phyloP scores from a whole-genome alignment of 1,140 invertebrate genomes.

The Brachionus manjavacas region DNA sequence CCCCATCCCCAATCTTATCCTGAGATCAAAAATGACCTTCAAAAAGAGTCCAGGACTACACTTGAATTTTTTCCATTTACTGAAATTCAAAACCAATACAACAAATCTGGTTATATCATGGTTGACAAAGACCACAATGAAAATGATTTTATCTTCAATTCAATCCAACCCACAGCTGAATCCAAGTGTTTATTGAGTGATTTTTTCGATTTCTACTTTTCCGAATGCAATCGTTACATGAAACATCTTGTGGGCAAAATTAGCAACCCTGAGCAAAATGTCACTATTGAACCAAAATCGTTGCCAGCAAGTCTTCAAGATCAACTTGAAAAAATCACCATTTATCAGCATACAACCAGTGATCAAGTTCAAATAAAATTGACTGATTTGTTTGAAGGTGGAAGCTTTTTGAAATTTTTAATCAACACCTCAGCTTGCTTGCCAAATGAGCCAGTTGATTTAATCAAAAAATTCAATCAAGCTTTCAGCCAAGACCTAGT shows the following conservation, averaged over 20 bases:
- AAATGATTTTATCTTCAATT: background rate
- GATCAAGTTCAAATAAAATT: background rate
- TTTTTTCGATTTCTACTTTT: constrained; percentile 10
- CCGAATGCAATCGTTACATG: background rate
- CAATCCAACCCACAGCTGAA: background rate
- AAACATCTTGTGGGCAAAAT: background rate
- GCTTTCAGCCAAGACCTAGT: background rate
- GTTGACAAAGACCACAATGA: constrained; percentile 28
- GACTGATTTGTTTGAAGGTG: background rate
- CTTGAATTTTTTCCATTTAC: background rate
- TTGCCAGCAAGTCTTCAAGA: background rate
- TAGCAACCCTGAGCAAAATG: background rate
- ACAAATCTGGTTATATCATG: background rate
- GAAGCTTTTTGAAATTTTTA: background rate
- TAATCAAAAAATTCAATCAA: background rate
- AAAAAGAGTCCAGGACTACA: background rate
- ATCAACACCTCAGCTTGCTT: background rate
- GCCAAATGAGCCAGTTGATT: background rate
- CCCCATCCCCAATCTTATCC: background rate
- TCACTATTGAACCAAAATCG: background rate
- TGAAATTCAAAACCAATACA: background rate
- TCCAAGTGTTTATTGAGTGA: background rate
- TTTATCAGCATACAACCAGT: background rate
- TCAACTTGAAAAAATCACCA: background rate
- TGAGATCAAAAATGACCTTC: background rate